These are phyloP conservation scores for Seriola quinqueradiata DNA, from an alignment of 2,113 vertebrate species.

Conservation along the genomic window DNA sequence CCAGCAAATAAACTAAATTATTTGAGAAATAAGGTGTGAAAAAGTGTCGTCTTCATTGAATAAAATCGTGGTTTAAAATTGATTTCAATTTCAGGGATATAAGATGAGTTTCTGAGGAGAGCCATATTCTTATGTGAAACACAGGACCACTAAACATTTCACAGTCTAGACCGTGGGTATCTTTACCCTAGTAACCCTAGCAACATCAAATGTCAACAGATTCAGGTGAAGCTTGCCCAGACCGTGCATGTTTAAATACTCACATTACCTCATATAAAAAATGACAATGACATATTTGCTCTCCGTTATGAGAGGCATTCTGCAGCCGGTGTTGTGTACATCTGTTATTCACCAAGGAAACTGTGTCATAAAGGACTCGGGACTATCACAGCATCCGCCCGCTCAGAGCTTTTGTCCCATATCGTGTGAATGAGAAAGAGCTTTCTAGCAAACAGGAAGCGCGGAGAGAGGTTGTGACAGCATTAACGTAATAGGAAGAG, in stretches of 20 bases:
- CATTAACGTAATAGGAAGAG: slow-evolving; percentile 58
- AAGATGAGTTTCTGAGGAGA: background rate
- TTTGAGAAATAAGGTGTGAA: slow-evolving; percentile 48
- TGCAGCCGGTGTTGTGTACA: slow-evolving; percentile 20
- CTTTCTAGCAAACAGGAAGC: slow-evolving; percentile 71
- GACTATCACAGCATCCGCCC: slow-evolving; percentile 25
- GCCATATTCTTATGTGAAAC: background rate
- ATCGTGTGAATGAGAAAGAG: slow-evolving; percentile 32
- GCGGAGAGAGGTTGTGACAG: slow-evolving; percentile 27
- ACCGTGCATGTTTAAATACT: slow-evolving; percentile 24
- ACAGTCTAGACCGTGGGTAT: background rate
- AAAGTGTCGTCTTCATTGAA: slow-evolving; percentile 11
- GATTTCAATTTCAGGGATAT: background rate
- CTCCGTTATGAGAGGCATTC: slow-evolving; percentile 3
- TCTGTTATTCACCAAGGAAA: slow-evolving; percentile 69
- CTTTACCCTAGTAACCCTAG: slow-evolving; percentile 7
- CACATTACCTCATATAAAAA: slow-evolving; percentile 11
- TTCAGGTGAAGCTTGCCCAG: background rate
- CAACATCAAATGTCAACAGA: background rate
- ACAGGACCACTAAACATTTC: background rate
- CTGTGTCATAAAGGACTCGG: slow-evolving; percentile 37
- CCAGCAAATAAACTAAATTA: slow-evolving; percentile 52
- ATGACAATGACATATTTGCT: slow-evolving; percentile 35
- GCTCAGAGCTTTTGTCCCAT: slow-evolving; percentile 3
- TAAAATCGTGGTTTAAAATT: background rate